Conservation (phyloP, 2,797 vertebrate genomes). For the Squalus acanthias region DNA sequence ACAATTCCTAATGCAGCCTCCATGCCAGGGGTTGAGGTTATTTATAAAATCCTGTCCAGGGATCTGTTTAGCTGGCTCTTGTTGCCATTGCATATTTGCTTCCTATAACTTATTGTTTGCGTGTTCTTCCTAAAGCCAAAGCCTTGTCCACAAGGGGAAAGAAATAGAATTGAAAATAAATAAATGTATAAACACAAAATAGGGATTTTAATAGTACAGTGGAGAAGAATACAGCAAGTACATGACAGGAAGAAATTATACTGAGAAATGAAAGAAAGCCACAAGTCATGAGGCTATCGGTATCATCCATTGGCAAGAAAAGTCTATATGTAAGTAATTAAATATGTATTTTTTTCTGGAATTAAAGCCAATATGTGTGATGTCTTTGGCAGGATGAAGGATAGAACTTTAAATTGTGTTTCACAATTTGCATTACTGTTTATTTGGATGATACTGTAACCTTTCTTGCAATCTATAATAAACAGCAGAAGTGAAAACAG, state of each 20-base stretch:
- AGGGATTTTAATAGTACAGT: constrained; percentile 78
- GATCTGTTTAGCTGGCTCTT: neutral
- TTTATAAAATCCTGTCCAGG: constrained; percentile 1
- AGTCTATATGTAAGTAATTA: neutral
- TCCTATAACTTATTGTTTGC: neutral
- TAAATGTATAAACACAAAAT: constrained; percentile 28
- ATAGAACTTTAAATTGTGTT: neutral
- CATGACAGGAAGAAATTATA: constrained; percentile 60
- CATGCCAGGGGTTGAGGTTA: neutral
- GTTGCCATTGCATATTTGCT: neutral
- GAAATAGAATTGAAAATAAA: constrained; percentile 25
- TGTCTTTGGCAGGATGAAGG: neutral
- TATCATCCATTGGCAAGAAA: neutral
- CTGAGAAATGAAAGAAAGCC: constrained; percentile 14
- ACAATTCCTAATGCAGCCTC: neutral
- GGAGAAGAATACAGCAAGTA: constrained; percentile 72
- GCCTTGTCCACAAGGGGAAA: neutral
- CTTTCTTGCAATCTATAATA: neutral
- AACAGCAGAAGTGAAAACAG: constrained; percentile 12
- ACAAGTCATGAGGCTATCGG: neutral
- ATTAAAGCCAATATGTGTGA: neutral
- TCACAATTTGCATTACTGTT: constrained; percentile 7
- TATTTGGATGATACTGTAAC: constrained; percentile 7
- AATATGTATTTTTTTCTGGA: neutral
- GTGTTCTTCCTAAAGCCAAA: neutral